Evolutionary conservation across 1,140 invertebrate genomes (phyloP).

Genomic region (Coptotermes formosanus): DNA sequence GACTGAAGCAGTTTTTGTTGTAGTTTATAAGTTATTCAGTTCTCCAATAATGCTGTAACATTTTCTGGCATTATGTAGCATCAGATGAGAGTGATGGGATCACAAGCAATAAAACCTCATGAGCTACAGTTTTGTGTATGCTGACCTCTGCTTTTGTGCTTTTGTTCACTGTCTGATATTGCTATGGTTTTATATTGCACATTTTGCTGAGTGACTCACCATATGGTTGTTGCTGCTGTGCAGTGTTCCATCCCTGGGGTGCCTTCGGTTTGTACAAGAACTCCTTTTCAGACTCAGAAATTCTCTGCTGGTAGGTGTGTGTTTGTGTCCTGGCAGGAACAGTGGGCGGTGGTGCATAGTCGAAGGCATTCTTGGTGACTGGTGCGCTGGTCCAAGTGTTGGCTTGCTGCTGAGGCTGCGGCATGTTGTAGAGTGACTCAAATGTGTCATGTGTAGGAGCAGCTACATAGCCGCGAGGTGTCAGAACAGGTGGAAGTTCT

Average conservation of each 20-base stretch:
- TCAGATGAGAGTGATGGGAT: too few species aligned
- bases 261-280: conserved; percentile 44
- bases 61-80: too few species aligned
- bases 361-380: conserved; percentile 47
- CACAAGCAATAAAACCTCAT: too few species aligned
- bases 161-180: too few species aligned
- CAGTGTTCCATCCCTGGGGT: conserved; percentile 54
- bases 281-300: background rate
- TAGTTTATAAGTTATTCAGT: too few species aligned
- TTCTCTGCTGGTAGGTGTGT: conserved; percentile 38
- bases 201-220: background rate
- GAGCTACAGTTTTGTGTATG: too few species aligned
- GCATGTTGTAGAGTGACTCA: background rate
- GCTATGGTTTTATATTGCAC: background rate
- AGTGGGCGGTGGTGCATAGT: conserved; percentile 47
- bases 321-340: conserved; percentile 49
- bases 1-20: too few species aligned
- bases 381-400: conserved; percentile 50
- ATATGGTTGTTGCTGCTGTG: conserved; percentile 32
- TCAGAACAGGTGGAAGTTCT: conserved; percentile 42
- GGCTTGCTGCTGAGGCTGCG: conserved; percentile 37
- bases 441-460: conserved; percentile 25
- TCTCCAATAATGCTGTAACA: too few species aligned
- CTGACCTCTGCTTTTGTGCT: too few species aligned
- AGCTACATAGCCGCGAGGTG: conserved; percentile 27